A percentile compares a stretch with the other conserved stretches of the same genome.
These are phyloP conservation scores for Psammodynastes pulverulentus DNA, from an alignment of 2,113 vertebrate genomes.

Conservation along the genomic window DNA sequence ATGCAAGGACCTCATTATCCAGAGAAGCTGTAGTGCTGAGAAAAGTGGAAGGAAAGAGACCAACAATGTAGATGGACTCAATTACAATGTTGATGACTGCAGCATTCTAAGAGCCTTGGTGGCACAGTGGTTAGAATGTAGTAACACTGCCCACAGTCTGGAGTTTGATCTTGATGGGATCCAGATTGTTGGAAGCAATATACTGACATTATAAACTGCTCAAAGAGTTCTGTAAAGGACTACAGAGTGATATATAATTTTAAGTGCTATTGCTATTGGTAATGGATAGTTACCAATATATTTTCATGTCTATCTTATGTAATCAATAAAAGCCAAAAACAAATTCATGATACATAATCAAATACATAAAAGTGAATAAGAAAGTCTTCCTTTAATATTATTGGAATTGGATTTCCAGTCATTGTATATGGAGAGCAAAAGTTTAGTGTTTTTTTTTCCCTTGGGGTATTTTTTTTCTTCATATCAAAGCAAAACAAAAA, in stretches of 20 bases:
- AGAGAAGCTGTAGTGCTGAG: neutral
- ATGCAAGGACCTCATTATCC: neutral
- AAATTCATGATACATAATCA: neutral
- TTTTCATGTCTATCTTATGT: neutral
- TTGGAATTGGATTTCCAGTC: neutral
- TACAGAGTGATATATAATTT: neutral
- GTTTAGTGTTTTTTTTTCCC: neutral
- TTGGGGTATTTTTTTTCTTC: neutral
- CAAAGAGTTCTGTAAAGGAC: neutral
- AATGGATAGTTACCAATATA: neutral
- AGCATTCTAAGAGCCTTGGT: neutral
- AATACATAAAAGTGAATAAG: neutral
- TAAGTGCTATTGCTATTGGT: neutral
- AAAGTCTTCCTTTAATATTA: neutral
- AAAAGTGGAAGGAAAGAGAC: neutral
- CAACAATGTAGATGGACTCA: neutral
- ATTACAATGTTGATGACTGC: neutral
- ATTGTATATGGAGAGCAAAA: neutral
- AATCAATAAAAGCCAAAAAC: neutral
- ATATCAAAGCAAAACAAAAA: neutral
- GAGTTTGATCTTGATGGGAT: neutral
- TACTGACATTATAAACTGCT: neutral
- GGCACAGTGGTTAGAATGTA: neutral
- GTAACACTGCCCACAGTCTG: neutral
- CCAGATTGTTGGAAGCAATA: neutral